Conservation (phyloP, 2,113 vertebrate genomes). For the Tinamus guttatus region DNA sequence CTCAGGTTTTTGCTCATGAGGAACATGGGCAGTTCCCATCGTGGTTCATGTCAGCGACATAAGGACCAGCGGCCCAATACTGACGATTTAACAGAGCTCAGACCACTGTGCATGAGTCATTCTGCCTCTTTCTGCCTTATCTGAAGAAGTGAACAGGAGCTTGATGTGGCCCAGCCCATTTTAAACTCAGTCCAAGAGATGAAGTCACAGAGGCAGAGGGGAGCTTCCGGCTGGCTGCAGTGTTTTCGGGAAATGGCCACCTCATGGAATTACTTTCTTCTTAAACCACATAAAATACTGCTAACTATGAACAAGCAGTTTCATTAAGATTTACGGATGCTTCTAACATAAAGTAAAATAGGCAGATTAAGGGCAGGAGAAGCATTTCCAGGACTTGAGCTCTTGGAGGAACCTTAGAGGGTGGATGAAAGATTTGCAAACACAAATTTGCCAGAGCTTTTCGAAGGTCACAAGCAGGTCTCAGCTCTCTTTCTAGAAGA, state of each 20-base stretch:
- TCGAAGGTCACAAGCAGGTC: rapidly evolving
- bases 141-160: background rate
- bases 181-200: background rate
- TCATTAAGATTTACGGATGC: background rate
- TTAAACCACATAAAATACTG: background rate
- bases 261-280: background rate
- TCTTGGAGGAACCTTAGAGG: background rate
- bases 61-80: background rate
- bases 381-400: background rate
- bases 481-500: background rate
- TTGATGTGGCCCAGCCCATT: background rate
- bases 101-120: background rate
- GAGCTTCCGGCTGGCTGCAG: background rate
- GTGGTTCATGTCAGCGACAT: rapidly evolving
- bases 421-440: background rate
- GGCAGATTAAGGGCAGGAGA: background rate
- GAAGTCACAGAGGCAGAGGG: background rate
- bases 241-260: rapidly evolving
- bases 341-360: rapidly evolving
- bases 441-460: background rate
- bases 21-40: background rate
- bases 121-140: background rate
- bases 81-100: background rate
- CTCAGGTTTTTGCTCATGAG: background rate
- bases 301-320: background rate